Evolutionary conservation across 2,113 vertebrate species (phyloP).

Genomic region (Sciurus niger): DNA sequence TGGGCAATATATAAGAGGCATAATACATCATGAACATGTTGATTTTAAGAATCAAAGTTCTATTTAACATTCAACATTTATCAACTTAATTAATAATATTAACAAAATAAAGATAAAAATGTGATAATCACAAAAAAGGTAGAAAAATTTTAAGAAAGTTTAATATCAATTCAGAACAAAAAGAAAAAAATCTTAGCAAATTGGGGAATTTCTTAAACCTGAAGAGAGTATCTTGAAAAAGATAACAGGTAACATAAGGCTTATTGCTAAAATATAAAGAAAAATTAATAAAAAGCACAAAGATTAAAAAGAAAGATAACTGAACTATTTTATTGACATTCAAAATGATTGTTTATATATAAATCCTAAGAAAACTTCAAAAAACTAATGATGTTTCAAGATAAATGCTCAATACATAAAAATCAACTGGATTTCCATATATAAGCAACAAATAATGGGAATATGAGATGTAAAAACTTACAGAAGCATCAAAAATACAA

Average conservation of each 20-base stretch:
- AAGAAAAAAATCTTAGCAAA: slow-evolving; percentile 41
- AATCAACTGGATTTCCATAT: background rate
- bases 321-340: background rate
- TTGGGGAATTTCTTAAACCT: background rate
- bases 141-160: background rate
- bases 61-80: background rate
- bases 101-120: background rate
- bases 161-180: slow-evolving; percentile 15
- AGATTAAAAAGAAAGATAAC: background rate
- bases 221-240: background rate
- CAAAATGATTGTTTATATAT: background rate
- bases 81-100: slow-evolving; percentile 23
- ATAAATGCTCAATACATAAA: background rate
- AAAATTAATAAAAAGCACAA: slow-evolving; percentile 8
- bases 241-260: background rate
- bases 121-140: background rate
- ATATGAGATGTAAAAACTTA: slow-evolving; percentile 16
- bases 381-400: background rate
- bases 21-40: background rate
- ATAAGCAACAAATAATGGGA: background rate
- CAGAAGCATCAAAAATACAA: background rate
- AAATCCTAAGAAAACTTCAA: slow-evolving; percentile 19
- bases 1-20: background rate
- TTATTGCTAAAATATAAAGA: slow-evolving; percentile 42
- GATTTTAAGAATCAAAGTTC: background rate